Evolutionary conservation across 2,888 invertebrate species (phyloP).

Genomic region (Lepidonotus clava): DNA sequence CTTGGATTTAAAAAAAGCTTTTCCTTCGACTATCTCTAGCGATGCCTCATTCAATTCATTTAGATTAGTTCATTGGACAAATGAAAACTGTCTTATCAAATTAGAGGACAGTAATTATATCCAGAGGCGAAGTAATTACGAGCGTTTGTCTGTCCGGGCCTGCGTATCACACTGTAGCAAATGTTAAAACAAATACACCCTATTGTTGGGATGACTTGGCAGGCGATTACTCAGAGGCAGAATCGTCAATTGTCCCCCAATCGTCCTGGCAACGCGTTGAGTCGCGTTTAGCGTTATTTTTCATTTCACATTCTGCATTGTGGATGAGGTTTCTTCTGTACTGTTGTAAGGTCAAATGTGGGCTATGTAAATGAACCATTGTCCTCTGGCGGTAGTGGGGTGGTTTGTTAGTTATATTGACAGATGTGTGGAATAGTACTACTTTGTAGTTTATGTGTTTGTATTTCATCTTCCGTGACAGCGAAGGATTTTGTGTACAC

Average conservation of each 20-base stretch:
- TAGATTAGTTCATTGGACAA: constrained; percentile 50
- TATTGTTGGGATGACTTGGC: not conserved
- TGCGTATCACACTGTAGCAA: constrained; percentile 13
- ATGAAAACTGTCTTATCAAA: constrained; percentile 49
- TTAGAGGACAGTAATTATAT: constrained; percentile 47
- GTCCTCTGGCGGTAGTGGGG: too few relatives aligned
- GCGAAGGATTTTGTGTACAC: too few relatives aligned
- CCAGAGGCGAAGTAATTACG: constrained; percentile 42
- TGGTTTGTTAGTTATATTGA: too few relatives aligned
- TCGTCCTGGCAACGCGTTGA: too few relatives aligned
- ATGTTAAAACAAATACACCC: constrained; percentile 13
- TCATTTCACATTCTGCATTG: too few relatives aligned
- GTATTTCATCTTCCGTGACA: not conserved
- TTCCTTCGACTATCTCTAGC: constrained; percentile 20
- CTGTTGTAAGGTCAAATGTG: too few relatives aligned
- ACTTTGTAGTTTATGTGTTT: not conserved
- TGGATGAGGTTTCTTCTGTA: too few relatives aligned
- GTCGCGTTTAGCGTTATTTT: too few relatives aligned
- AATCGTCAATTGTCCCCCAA: constrained; percentile 12
- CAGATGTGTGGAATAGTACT: too few relatives aligned
- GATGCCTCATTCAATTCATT: constrained; percentile 24
- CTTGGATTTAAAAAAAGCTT: not conserved
- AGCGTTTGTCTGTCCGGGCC: not conserved
- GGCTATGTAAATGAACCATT: too few relatives aligned
- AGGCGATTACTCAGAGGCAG: not conserved